phyloP scores from a whole-genome alignment of 1,140 invertebrate genomes.

The Drosophila tsacasi region DNA sequence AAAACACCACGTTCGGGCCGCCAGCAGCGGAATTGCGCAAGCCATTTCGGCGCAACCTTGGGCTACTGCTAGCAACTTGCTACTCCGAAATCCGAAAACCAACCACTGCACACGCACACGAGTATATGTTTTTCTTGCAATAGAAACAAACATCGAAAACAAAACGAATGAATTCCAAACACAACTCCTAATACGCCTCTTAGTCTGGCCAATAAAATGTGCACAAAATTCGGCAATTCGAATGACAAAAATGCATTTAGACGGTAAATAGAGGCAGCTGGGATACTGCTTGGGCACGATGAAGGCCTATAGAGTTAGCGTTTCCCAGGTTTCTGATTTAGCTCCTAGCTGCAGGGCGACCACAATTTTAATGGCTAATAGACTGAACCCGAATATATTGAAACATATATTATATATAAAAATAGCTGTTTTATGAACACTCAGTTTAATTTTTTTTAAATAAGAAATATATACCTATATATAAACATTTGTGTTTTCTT shows the following conservation, averaged over 20 bases:
- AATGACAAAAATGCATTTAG: conserved; percentile 67
- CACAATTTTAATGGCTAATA: neutral
- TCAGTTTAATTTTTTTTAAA: no score
- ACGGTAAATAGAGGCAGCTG: conserved; percentile 11
- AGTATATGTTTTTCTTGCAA: conserved; percentile 23
- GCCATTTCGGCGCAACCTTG: conserved; percentile 73
- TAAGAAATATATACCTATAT: no score
- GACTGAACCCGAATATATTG: neutral
- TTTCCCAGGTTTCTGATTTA: conserved; percentile 7
- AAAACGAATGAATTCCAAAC: conserved; percentile 25
- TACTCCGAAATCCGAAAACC: conserved; percentile 47
- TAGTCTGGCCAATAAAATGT: conserved; percentile 64
- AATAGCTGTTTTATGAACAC: no score
- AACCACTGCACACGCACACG: conserved; percentile 23
- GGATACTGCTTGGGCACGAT: conserved; percentile 31
- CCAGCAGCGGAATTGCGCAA: conserved; percentile 66
- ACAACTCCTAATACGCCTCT: conserved; percentile 30
- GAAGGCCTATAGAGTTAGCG: conserved; percentile 28
- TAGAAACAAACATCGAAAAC: conserved; percentile 44
- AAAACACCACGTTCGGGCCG: conserved; percentile 70
- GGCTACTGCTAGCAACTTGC: conserved; percentile 42
- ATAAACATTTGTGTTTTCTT: no score
- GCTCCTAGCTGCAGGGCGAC: neutral
- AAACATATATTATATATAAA: no score
- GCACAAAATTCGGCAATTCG: conserved; percentile 55